Evolutionary conservation across 2,888 invertebrate species (phyloP).

Genomic region (Poecilobothrus nobilitatus): DNA sequence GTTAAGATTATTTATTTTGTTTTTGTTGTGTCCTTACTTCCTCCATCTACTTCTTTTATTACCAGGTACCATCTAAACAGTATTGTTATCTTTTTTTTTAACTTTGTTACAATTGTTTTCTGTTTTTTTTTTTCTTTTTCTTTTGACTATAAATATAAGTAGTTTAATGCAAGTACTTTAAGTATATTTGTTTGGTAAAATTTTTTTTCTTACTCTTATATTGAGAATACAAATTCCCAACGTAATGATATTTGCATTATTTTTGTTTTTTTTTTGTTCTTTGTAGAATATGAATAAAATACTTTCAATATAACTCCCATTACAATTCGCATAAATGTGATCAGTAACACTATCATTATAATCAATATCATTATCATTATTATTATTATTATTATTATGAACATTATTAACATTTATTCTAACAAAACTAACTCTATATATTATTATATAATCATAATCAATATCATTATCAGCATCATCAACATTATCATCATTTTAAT

Average conservation of each 20-base stretch:
- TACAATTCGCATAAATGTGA: too few relatives aligned
- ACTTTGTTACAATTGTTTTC: not conserved
- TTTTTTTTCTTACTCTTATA: not conserved
- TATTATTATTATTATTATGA: too few relatives aligned
- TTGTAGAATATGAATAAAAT: not conserved
- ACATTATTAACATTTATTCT: too few relatives aligned
- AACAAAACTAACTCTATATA: too few relatives aligned
- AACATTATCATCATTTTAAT: not conserved
- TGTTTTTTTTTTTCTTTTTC: not conserved
- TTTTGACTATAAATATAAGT: not conserved
- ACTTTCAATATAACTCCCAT: too few relatives aligned
- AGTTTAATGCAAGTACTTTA: not conserved
- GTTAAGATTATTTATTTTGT: not conserved
- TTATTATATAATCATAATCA: not conserved
- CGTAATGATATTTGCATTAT: not conserved
- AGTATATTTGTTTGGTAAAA: too few relatives aligned
- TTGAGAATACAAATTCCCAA: not conserved
- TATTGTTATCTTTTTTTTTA: too few relatives aligned
- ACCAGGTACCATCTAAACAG: too few relatives aligned
- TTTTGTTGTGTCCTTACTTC: not conserved
- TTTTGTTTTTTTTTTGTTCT: not conserved
- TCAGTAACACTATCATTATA: too few relatives aligned
- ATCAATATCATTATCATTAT: too few relatives aligned
- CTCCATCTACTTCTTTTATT: too few relatives aligned
- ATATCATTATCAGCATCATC: not conserved